Base-by-base conservation (phyloP, 2,113 vertebrate genomes). In the Dipodomys spectabilis region DNA sequence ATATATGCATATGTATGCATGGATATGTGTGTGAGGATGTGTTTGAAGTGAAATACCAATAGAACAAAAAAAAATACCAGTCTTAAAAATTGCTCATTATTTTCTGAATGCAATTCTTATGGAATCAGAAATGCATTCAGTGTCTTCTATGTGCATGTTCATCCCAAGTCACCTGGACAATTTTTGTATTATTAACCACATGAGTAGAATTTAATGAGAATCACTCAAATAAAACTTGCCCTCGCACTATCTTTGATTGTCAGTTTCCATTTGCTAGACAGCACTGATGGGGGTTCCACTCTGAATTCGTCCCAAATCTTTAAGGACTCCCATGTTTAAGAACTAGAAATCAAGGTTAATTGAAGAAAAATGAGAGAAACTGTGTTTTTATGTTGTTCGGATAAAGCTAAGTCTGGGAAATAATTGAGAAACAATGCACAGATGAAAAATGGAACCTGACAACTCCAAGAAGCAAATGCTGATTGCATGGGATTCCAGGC, bases 371-470 rank as follows among this genome's bases (percentile, higher is more conserved):
- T 78, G 82, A 92, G 39, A 84, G 80, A 94, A 94, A 93, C 73
- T 95, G 35, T 93, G 64, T 94, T 90, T 96, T 95, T 95, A 96
- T 95, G 94, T 94, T 95, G 74, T 79, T 92, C 82, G 95, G 88
- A 95, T 95, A 93, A 94, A 95, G 79, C 72, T 39, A 32, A 75
- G 85, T 39, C 80, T 93, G 45, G 39, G 45, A 49, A 71, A 80
- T 96, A 96, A 95, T 95, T 96, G 88, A 32, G 86, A 94, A 97
- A 97, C 86, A 95, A 95, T 79, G 73, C 18, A 12, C 18, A 78
- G 60, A 65, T 95, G 94, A 95, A 96, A 95, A 96, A 96, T 94
- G 80, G 93, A 90, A 93, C 75, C 75, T 97, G 96, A 94, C 93
- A 95, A 64, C 44, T 82, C 75, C 53, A 94, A 95, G 95, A 10